Evolutionary conservation across 2,888 invertebrate genomes (phyloP), one percentile per base, ranked within the genome.

Genomic region (Lepas anatifera): DNA sequence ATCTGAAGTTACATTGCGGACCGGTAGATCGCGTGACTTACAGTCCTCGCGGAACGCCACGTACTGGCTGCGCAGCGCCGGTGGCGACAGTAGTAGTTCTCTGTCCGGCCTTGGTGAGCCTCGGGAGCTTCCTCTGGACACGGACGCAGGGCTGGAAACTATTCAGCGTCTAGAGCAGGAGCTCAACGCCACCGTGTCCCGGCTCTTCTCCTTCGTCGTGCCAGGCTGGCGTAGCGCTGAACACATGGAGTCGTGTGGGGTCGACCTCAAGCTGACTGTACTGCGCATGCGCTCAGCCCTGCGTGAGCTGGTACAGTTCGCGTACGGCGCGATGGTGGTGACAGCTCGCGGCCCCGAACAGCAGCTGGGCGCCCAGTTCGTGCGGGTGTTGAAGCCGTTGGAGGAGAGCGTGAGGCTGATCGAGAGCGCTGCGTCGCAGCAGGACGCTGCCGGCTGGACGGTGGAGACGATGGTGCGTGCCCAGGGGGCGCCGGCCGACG

Each of bases 261-360:
- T 90, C 82, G 93, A 95, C 78, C 87, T 95, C 25, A 89, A 90
- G 80, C 84, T 91, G 74, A 88, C 91, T 10, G 89, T 89, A 64
- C 85, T 87, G 10, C 83, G 90, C 69, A 82, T 95, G 67, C 85
- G 89, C 74, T 89, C 90, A 6, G 88, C 91, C 1, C 81, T 95
- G 43, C 89, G 91, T 78, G 93, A 95, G 82, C 86, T 95, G 71
- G 87, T 92, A 0, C 90, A 93, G 75, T 95, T 95, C 79, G 88
- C 90, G 0, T 91, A 92, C 79, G 92, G 94, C 46, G 88, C 92
- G 37, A 81, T 94, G 71, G 93, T 92, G 48, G 94, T 0, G 89
- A 92, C 78, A 86, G 86, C 76, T 85, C 91, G 73, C 88, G 93
- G 25, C 87, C 89, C 77, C 88, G 89, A 77, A 88, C 89, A 46